Base-by-base conservation (phyloP, 2,888 invertebrate species). In the Drosophila quinaria region DNA sequence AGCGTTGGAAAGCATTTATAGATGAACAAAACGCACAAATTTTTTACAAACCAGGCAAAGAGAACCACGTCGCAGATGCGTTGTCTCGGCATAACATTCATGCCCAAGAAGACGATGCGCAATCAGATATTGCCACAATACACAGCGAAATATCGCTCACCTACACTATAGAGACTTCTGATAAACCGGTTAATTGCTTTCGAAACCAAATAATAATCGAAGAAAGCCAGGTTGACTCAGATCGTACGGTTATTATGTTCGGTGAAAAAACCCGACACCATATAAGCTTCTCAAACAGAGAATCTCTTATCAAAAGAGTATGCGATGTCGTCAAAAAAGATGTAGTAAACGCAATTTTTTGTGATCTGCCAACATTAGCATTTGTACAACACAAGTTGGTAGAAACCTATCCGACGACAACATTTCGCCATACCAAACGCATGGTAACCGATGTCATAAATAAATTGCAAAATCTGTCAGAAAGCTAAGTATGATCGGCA, bases 401-500 rank as follows among this genome's bases (percentile, higher is more conserved):
- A n/a, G 19, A 50, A 31, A 33, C 31, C 9, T 50, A n/a, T 5
- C 22, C 51, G 2, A 9, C 51, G n/a, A 37, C 37, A 3, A 51
- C 11, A 22, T 37, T 37, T 1, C n/a, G 37, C 2, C 2, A 51
- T 10, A 3, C 51, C 1, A 37, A 37, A 2, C 5, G 9, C 6
- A 1, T 35, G 37, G 25, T 25, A 4, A 51, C 29, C 29, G 37
- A 39, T 9, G 5, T 51, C 2, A 1, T 39, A 29, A 29, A 29
- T 29, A 29, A 41, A 52, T 19, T 37, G 35, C n/a, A 51, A 19
- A 11, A 51, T 51, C 8, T 51, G 22, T 4, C 11, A 33, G 9
- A 52, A 5, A n/a, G n/a, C 15, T 17, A 37, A 50, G 35, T 35
- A 49, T 17, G 33, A 35, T 6, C 50, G 50, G 1, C 22, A 51